Percentiles rank a stretch among this genome's conserved stretches.
Conservation (phyloP, 1,140 invertebrate genomes). For the Atopsyche davidsoni region DNA sequence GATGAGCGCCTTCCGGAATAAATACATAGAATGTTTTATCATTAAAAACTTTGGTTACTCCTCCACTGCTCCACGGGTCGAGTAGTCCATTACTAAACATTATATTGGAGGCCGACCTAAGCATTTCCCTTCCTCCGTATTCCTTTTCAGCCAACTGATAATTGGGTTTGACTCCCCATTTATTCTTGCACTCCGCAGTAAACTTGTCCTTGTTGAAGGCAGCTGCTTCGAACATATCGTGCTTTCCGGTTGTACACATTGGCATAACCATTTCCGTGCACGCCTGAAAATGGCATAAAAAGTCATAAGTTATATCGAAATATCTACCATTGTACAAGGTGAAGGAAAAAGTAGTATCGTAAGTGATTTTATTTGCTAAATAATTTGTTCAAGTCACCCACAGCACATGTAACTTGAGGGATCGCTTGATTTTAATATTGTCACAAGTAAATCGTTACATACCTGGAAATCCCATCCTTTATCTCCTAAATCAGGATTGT, state of each 20-base stretch:
- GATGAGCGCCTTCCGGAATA: slow-evolving; percentile 87
- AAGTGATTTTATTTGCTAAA: too few relatives aligned
- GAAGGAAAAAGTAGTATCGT: too few relatives aligned
- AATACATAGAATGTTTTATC: slow-evolving; percentile 64
- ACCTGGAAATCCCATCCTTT: slow-evolving; percentile 74
- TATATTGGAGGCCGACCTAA: slow-evolving; percentile 66
- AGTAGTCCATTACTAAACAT: slow-evolving; percentile 87
- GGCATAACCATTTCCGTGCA: slow-evolving; percentile 98
- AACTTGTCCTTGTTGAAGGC: slow-evolving; percentile 69
- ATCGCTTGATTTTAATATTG: too few relatives aligned
- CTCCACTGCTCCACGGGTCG: slow-evolving; percentile 92
- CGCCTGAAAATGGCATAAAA: slow-evolving; percentile 50
- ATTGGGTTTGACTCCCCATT: slow-evolving; percentile 62
- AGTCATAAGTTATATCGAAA: not conserved
- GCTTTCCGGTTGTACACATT: slow-evolving; percentile 69
- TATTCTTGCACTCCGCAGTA: slow-evolving; percentile 60
- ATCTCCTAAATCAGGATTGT: slow-evolving; percentile 55
- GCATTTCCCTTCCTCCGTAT: slow-evolving; percentile 72
- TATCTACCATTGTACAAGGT: too few relatives aligned
- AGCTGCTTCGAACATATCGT: slow-evolving; percentile 77
- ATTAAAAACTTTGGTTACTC: slow-evolving; percentile 69
- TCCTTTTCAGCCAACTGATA: slow-evolving; percentile 60
- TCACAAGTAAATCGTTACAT: too few relatives aligned
- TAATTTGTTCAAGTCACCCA: too few relatives aligned
- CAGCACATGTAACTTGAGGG: too few relatives aligned